phyloP scores from a whole-genome alignment of 2,797 vertebrate species.

The Poecilia picta region DNA sequence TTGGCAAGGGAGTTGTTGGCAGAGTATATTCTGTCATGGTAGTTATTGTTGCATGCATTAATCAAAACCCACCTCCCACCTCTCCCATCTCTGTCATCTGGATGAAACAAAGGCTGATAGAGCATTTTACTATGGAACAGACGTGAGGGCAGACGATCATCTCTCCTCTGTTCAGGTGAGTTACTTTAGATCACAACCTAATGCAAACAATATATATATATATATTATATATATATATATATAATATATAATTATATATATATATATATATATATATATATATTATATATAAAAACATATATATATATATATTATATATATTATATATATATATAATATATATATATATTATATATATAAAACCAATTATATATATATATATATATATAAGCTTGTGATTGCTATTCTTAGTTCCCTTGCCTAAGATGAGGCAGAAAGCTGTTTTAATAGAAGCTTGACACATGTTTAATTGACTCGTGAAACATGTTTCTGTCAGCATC shows the following conservation, averaged over 20 bases:
- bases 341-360: too few species aligned
- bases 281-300: too few species aligned
- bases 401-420: not conserved
- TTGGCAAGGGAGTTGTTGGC: constrained; percentile 41
- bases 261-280: too few species aligned
- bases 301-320: too few species aligned
- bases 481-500: not conserved
- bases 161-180: constrained; percentile 59
- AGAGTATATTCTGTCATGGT: constrained; percentile 42
- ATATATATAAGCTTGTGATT: not conserved
- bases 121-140: constrained; percentile 34
- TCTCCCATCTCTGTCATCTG: constrained; percentile 22
- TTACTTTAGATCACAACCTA: constrained; percentile 3
- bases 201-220: not conserved
- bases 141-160: constrained; percentile 41
- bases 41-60: constrained; percentile 65
- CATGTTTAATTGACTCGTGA: too few species aligned
- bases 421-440: not conserved
- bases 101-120: constrained; percentile 29
- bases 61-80: constrained; percentile 46
- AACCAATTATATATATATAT: not conserved
- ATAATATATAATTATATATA: too few species aligned
- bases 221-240: too few species aligned
- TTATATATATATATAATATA: too few species aligned
- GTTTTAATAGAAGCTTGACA: not conserved